Percentiles rank a stretch among this genome's conserved stretches.
Evolutionary conservation across 2,888 invertebrate genomes (phyloP).

Genomic region (Andricus curvator): DNA sequence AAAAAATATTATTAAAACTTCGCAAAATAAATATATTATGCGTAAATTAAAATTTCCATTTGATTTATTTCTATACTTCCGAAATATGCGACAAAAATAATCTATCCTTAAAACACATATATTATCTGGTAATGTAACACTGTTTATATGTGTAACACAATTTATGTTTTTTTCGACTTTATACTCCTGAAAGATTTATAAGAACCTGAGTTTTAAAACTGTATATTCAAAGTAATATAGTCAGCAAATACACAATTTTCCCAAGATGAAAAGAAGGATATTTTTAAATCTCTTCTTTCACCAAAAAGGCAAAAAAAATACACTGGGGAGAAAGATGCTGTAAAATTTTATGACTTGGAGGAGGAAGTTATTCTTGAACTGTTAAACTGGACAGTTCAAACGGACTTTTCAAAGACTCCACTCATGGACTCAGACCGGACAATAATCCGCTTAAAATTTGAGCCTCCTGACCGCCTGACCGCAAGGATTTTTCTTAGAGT

Average conservation of each 20-base stretch:
- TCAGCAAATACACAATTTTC: neutral
- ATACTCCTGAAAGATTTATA: neutral
- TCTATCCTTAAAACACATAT: neutral
- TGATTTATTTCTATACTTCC: neutral
- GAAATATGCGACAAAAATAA: neutral
- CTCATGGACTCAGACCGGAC: slow-evolving; percentile 53
- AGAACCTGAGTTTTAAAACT: neutral
- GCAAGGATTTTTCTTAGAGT: slow-evolving; percentile 56
- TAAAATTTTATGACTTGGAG: slow-evolving; percentile 66
- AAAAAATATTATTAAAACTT: neutral
- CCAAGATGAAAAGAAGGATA: neutral
- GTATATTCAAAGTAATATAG: too few relatives aligned
- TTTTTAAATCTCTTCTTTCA: slow-evolving; percentile 51
- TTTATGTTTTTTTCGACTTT: too few relatives aligned
- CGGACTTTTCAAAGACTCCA: slow-evolving; percentile 58
- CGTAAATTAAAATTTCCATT: neutral
- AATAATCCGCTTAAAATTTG: slow-evolving; percentile 61
- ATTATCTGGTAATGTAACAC: neutral
- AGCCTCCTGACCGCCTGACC: slow-evolving; percentile 56
- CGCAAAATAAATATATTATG: neutral
- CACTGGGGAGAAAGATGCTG: slow-evolving; percentile 62
- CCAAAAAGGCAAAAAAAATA: slow-evolving; percentile 62
- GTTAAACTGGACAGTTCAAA: slow-evolving; percentile 49
- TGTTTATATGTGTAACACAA: too few relatives aligned
- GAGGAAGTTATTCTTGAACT: slow-evolving; percentile 59